A percentile compares a stretch with the other conserved stretches of the same genome.
These are phyloP conservation scores for Spinibarbus caldwelli DNA, from an alignment of 2,797 vertebrate species.

Conservation along the genomic window DNA sequence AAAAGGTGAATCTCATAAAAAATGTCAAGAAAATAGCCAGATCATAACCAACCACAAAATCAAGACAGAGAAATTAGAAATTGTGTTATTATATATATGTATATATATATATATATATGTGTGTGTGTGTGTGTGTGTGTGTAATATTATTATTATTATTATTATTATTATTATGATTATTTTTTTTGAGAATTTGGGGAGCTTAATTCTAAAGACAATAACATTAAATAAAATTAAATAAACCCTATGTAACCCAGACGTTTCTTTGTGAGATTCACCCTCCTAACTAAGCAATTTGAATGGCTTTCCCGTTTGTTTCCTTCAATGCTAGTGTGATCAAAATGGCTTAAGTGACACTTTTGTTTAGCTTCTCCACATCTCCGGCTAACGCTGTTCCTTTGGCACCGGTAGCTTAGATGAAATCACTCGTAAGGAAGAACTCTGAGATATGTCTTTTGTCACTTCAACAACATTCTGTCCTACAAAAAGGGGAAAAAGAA, in stretches of 20 bases:
- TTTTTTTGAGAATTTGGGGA: too few relatives aligned
- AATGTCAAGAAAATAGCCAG: background rate
- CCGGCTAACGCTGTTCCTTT: slow-evolving; percentile 26
- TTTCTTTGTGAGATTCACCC: background rate
- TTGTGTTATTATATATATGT: too few relatives aligned
- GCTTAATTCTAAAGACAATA: too few relatives aligned
- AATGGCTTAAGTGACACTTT: slow-evolving; percentile 31
- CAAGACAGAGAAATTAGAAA: background rate
- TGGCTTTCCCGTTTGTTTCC: background rate
- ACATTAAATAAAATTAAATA: background rate
- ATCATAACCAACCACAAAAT: background rate
- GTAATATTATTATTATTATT: too few relatives aligned
- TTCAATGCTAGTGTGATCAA: background rate
- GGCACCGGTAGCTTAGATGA: slow-evolving; percentile 34
- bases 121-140: too few relatives aligned
- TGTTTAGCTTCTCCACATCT: slow-evolving; percentile 19
- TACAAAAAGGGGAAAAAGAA: slow-evolving; percentile 36
- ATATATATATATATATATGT: too few relatives aligned
- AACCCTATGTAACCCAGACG: background rate
- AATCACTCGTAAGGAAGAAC: slow-evolving; percentile 49
- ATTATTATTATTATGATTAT: too few relatives aligned
- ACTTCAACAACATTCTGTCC: slow-evolving; percentile 56
- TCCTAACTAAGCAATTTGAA: background rate
- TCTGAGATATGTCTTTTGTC: slow-evolving; percentile 56
- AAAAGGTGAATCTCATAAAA: background rate